A percentile compares a stretch with the other conserved stretches of the same genome.
phyloP scores from a whole-genome alignment of 35 echinoderm and acorn worm species.

The Lytechinus variegatus region DNA sequence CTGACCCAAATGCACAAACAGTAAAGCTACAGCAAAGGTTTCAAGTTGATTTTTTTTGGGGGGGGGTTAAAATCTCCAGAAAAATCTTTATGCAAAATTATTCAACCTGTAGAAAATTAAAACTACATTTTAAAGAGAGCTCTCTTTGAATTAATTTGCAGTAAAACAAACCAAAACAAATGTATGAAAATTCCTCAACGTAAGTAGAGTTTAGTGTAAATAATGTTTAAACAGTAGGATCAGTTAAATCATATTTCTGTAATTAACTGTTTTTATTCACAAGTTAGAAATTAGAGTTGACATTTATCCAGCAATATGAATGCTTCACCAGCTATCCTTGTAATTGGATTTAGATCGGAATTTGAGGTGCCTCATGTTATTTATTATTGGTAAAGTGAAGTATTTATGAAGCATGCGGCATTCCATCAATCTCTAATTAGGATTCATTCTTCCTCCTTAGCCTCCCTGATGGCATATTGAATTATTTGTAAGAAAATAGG shows the following conservation, averaged over 20 bases:
- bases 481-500: background rate
- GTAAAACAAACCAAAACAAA: no score
- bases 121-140: no score
- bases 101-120: no score
- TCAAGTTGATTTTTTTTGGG: no score
- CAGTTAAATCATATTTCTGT: background rate
- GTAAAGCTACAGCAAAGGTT: no score
- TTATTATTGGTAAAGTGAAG: background rate
- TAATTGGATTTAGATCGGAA: background rate
- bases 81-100: no score
- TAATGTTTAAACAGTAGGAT: no score
- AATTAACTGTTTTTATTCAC: background rate
- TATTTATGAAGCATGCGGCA: conserved; percentile 17
- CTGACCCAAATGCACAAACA: no score
- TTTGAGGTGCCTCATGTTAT: background rate
- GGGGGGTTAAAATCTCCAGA: no score
- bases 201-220: no score
- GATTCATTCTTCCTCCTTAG: background rate
- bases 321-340: background rate
- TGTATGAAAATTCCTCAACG: no score
- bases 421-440: conserved; percentile 8
- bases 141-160: no score
- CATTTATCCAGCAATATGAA: background rate
- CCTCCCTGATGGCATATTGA: background rate
- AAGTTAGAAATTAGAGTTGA: background rate